Evolutionary conservation across 2,113 vertebrate species (phyloP).

Genomic region (Paedocypris sp.): DNA sequence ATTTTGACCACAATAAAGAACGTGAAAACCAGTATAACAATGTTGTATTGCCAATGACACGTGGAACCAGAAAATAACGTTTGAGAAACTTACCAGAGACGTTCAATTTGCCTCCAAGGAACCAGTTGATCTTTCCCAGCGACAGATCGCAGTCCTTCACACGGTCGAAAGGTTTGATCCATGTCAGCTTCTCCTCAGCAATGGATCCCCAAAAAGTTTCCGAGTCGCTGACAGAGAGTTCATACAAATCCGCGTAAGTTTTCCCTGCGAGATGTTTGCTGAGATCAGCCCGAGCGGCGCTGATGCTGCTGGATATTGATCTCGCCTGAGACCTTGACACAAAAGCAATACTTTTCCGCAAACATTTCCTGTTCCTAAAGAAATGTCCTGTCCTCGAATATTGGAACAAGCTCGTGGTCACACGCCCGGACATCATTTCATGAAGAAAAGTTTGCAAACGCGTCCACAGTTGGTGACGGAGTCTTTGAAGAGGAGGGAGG

Average conservation of each 20-base stretch:
- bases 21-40: too few relatives aligned
- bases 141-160: slow-evolving; percentile 61
- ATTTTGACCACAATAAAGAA: too few relatives aligned
- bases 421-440: background rate
- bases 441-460: background rate
- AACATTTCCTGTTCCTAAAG: background rate
- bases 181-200: slow-evolving; percentile 60
- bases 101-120: slow-evolving; percentile 75
- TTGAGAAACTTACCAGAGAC: slow-evolving; percentile 68
- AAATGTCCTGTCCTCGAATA: background rate
- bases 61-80: background rate
- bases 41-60: too few relatives aligned
- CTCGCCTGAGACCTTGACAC: background rate
- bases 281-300: background rate
- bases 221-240: slow-evolving; percentile 62
- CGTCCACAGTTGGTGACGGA: background rate
- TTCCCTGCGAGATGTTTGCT: slow-evolving; percentile 20
- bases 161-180: slow-evolving; percentile 64
- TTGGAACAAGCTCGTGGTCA: background rate
- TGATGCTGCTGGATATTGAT: background rate
- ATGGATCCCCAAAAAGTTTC: slow-evolving; percentile 71
- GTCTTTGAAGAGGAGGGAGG: background rate
- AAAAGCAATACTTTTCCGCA: background rate
- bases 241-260: slow-evolving; percentile 52
- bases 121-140: slow-evolving; percentile 66